Evolutionary conservation across 2,113 vertebrate genomes (phyloP), one percentile per base, ranked within the genome.

Genomic region (Otolemur garnettii): DNA sequence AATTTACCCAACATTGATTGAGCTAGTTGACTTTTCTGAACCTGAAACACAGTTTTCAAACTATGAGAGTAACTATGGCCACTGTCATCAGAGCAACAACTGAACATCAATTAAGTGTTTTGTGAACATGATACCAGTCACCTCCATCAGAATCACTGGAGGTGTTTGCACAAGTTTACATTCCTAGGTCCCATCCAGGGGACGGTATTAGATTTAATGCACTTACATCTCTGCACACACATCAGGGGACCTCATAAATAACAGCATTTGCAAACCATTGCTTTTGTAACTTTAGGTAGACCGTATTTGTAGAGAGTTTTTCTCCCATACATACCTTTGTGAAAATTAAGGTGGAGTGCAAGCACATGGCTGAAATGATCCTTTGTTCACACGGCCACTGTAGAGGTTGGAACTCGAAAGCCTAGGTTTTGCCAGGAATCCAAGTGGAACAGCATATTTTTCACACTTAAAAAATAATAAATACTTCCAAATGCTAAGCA

Each of bases 391-490:
- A 28, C 15, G 59, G 45, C 38, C 24, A 66, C 24, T 64, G 7
- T 11, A 87, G 71, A 72, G 66, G 13, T 71, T 69, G 13, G 14
- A 90, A 72, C 10, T 45, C 33, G 45, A 88, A 66, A 66, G 3
- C 21, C 38, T 75, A 5, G 80, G 22, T 66, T 90, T 87, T 77
- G 42, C n/a, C 12, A 75, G 77, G 45, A 92, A 80, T n/a, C 24
- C 79, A 90, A 57, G 1, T 66, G 28, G 38, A 91, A n/a, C 19
- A 55, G 55, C 14, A 84, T 38, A 60, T 14, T 22, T 60, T 89
- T 81, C 57, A 74, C 26, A 15, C 18, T 93, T 94, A 45, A 91
- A 91, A 64, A 93, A 59, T 85, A 62, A 64, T 28, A 38, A 42
- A 12, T 80, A 4, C 6, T 84, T 94, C 9, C 50, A 75, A 72